These are phyloP conservation scores for Apis mellifera DNA, from an alignment of 1,140 invertebrate species.

Conservation along the genomic window DNA sequence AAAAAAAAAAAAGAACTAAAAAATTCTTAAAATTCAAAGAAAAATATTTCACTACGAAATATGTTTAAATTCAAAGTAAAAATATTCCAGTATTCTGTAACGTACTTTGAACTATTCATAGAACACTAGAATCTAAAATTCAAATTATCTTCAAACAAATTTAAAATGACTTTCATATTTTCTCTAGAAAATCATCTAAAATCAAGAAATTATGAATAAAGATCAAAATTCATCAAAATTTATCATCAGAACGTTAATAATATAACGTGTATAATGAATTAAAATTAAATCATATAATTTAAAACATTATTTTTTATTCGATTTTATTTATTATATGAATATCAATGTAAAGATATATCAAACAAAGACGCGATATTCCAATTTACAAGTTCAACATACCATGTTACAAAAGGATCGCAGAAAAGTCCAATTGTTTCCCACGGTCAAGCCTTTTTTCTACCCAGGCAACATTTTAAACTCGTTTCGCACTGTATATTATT, in stretches of 20 bases:
- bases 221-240: not conserved
- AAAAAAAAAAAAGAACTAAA: too few relatives aligned
- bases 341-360: not conserved
- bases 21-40: too few relatives aligned
- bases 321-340: not conserved
- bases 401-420: not conserved
- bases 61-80: too few relatives aligned
- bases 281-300: not conserved
- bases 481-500: constrained; percentile 8
- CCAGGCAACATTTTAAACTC: constrained; percentile 21
- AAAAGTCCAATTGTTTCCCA: constrained; percentile 10
- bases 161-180: too few relatives aligned
- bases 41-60: too few relatives aligned
- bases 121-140: too few relatives aligned
- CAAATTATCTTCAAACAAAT: too few relatives aligned
- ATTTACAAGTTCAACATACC: not conserved
- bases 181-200: not conserved
- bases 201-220: not conserved
- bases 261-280: not conserved
- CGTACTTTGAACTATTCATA: too few relatives aligned
- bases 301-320: not conserved
- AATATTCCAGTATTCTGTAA: too few relatives aligned
- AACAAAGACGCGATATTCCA: not conserved
- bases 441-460: not conserved
- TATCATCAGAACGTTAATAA: not conserved